Conservation (phyloP, 2,797 vertebrate species). For the Cyprinodon diabolis region DNA sequence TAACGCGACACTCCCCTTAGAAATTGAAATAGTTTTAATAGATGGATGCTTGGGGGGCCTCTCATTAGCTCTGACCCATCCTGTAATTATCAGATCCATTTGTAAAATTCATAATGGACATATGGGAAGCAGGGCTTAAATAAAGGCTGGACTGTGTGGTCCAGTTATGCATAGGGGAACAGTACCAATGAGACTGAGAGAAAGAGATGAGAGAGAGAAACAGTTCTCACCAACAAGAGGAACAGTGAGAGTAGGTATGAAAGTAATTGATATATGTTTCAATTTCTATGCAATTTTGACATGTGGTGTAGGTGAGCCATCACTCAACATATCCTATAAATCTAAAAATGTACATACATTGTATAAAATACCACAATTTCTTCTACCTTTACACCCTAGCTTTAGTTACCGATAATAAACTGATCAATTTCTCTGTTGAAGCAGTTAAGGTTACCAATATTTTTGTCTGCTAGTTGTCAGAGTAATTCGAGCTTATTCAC, state of each 20-base stretch:
- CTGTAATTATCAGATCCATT: constrained; percentile 85
- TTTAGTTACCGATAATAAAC: no score
- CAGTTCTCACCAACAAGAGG: background rate
- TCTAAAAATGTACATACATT: background rate
- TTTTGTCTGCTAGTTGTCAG: background rate
- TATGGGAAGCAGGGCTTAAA: constrained; percentile 75
- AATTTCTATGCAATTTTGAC: background rate
- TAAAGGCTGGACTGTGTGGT: constrained; percentile 73
- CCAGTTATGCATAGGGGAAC: constrained; percentile 61
- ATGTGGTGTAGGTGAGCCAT: background rate
- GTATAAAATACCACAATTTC: background rate
- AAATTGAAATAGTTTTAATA: constrained; percentile 84
- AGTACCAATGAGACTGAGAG: constrained; percentile 53
- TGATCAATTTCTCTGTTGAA: background rate
- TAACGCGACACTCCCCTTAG: constrained; percentile 32
- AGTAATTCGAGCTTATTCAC: background rate
- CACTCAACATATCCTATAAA: background rate
- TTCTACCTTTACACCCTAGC: background rate
- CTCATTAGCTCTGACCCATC: constrained; percentile 81
- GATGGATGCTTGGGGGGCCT: constrained; percentile 75
- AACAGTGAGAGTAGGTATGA: constrained; percentile 3
- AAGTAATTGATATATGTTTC: constrained; percentile 8
- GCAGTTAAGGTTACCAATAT: background rate
- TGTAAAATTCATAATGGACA: constrained; percentile 84
- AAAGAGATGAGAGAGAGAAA: background rate